These are phyloP conservation scores for Leptinotarsa peninsularis DNA, from an alignment of 2,888 invertebrate genomes.

Conservation along the genomic window DNA sequence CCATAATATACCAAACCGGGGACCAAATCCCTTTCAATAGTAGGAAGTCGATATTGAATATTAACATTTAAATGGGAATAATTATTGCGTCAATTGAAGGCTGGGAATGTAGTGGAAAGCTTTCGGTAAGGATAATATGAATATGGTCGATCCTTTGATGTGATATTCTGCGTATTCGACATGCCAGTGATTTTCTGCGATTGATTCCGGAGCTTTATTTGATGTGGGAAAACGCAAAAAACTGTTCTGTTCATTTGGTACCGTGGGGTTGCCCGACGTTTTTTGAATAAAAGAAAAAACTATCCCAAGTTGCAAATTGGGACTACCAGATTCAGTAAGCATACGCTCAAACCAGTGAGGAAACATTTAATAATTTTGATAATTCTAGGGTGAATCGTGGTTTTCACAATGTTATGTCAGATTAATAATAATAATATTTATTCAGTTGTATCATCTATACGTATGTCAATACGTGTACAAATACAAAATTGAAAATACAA, in stretches of 20 bases:
- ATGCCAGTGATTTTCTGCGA: background rate
- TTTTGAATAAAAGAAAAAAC: too few relatives aligned
- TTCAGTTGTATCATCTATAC: too few relatives aligned
- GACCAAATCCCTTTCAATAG: conserved; percentile 37
- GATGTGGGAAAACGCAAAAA: background rate
- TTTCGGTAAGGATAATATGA: conserved; percentile 13
- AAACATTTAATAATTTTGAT: too few relatives aligned
- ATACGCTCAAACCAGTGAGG: too few relatives aligned
- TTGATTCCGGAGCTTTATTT: background rate
- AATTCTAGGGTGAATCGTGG: too few relatives aligned
- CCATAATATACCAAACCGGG: conserved; percentile 26
- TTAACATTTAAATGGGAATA: conserved; percentile 40
- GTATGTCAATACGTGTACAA: too few relatives aligned
- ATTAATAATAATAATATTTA: too few relatives aligned
- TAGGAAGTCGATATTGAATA: conserved; percentile 34
- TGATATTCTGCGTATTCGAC: conserved; percentile 4
- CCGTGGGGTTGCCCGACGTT: background rate
- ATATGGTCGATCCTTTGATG: conserved; percentile 17
- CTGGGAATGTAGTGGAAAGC: conserved; percentile 12
- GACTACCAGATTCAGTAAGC: too few relatives aligned
- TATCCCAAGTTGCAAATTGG: too few relatives aligned
- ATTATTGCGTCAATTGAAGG: conserved; percentile 27
- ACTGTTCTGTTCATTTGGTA: background rate
- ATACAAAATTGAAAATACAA: too few relatives aligned
- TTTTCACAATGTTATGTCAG: too few relatives aligned